Evolutionary conservation across 2,888 invertebrate genomes (phyloP).

Genomic region (Meandrusa payeni): DNA sequence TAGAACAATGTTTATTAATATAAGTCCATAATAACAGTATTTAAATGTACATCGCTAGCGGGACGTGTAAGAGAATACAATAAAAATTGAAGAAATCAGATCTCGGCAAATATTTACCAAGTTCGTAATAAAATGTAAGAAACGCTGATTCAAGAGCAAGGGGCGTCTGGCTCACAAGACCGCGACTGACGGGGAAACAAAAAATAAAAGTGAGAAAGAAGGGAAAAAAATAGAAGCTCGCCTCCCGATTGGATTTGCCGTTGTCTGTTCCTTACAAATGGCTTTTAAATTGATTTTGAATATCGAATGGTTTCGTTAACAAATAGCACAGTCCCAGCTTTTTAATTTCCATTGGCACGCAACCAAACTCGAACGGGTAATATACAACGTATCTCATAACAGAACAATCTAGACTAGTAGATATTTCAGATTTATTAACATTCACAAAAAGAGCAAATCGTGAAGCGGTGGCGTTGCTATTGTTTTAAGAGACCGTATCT

Average conservation of each 20-base stretch:
- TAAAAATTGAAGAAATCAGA: constrained; percentile 57
- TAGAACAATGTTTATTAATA: too few relatives aligned
- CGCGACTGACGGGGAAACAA: constrained; percentile 71
- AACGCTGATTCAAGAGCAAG: constrained; percentile 75
- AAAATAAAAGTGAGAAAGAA: constrained; percentile 51
- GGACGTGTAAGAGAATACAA: constrained; percentile 36
- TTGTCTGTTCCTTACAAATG: constrained; percentile 78
- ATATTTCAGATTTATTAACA: constrained; percentile 47
- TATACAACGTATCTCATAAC: constrained; percentile 24
- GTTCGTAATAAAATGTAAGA: constrained; percentile 73
- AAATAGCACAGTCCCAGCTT: constrained; percentile 38
- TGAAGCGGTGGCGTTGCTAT: constrained; percentile 56
- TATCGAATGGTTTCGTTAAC: constrained; percentile 58
- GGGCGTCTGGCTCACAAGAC: constrained; percentile 75
- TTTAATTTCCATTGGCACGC: constrained; percentile 21
- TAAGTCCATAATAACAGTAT: not conserved
- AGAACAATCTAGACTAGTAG: constrained; percentile 8
- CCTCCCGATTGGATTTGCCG: constrained; percentile 74
- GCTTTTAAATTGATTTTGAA: constrained; percentile 76
- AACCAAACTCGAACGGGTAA: constrained; percentile 11
- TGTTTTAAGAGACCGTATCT: constrained; percentile 78
- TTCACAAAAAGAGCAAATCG: constrained; percentile 55
- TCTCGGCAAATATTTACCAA: constrained; percentile 75
- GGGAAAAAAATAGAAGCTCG: constrained; percentile 66
- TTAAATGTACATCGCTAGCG: constrained; percentile 20